Evolutionary conservation across 2,888 invertebrate species (phyloP).

Genomic region (Griposia aprilina): DNA sequence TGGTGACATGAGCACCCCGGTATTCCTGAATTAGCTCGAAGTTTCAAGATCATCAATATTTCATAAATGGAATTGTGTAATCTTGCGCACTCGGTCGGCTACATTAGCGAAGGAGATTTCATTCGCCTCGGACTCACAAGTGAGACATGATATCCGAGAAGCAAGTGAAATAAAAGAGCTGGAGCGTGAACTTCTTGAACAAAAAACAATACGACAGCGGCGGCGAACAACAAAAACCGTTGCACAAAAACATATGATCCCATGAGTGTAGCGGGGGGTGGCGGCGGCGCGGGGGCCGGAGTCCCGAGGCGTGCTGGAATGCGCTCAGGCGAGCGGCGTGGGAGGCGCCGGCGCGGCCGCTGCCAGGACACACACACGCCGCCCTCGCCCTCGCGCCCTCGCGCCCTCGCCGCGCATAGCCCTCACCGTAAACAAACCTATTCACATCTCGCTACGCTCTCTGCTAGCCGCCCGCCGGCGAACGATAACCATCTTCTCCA

Average conservation of each 20-base stretch:
- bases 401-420: constrained; percentile 71
- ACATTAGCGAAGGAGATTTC: constrained; percentile 56
- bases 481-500: constrained; percentile 66
- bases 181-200: constrained; percentile 87
- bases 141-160: constrained; percentile 83
- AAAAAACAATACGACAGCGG: constrained; percentile 87
- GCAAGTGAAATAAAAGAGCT: constrained; percentile 87
- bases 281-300: constrained; percentile 75
- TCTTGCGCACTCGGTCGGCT: constrained; percentile 25
- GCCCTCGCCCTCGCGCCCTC: constrained; percentile 71
- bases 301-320: constrained; percentile 90
- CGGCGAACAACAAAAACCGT: constrained; percentile 91
- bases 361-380: constrained; percentile 82
- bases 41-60: constrained; percentile 52
- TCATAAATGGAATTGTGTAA: constrained; percentile 53
- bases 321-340: constrained; percentile 89
- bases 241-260: constrained; percentile 91
- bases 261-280: constrained; percentile 84
- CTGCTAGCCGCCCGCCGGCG: constrained; percentile 67
- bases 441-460: constrained; percentile 78
- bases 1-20: constrained; percentile 40
- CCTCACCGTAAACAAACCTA: constrained; percentile 87
- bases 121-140: constrained; percentile 68
- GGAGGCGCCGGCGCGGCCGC: constrained; percentile 84
- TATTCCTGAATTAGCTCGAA: constrained; percentile 38